Evolutionary conservation across 2,888 invertebrate genomes (phyloP).

Genomic region (Nudaria mundana): DNA sequence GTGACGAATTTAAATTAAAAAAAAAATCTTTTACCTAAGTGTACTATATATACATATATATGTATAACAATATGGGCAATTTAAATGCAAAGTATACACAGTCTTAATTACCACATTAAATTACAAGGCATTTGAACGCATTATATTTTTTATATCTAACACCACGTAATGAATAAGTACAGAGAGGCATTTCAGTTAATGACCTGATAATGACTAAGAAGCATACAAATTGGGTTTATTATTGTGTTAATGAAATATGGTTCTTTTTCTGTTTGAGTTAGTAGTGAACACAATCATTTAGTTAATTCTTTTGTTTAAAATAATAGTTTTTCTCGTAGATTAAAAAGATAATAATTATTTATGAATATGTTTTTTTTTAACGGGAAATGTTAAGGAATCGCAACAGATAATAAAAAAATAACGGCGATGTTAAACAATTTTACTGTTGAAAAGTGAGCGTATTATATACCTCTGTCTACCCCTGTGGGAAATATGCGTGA

Average conservation of each 20-base stretch:
- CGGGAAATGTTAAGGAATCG: no score
- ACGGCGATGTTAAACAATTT: no score
- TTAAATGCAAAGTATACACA: conserved; percentile 1
- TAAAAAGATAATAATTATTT: no score
- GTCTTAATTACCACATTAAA: conserved; percentile 1
- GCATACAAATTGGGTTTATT: background rate
- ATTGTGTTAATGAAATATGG: background rate
- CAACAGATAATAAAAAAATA: no score
- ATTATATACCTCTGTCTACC: no score
- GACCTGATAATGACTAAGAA: background rate
- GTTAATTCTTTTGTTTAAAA: no score
- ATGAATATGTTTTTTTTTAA: no score
- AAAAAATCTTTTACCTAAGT: no score
- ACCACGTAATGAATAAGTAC: background rate
- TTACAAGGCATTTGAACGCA: background rate
- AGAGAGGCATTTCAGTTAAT: background rate
- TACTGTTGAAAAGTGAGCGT: no score
- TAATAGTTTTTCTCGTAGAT: no score
- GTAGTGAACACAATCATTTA: no score
- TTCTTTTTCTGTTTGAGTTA: background rate
- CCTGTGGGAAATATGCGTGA: no score
- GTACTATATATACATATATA: background rate
- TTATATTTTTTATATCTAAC: background rate
- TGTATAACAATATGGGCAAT: background rate
- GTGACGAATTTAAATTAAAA: background rate